Conservation (phyloP, 2,113 vertebrate genomes). For the Tachycineta bicolor region DNA sequence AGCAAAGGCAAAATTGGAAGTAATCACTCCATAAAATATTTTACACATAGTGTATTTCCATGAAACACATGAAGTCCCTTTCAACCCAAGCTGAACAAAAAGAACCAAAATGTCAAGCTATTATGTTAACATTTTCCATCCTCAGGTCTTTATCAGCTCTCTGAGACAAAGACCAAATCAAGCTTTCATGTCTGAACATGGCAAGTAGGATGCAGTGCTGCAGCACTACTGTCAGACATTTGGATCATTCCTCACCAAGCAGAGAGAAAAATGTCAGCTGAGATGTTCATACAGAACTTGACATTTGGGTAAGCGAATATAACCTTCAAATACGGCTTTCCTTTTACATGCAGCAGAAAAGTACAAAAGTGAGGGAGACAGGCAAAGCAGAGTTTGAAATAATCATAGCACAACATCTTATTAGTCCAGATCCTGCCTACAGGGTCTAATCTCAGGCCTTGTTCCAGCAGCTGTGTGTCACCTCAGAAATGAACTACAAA, state of each 20-base stretch:
- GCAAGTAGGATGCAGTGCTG: not conserved
- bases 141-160: constrained; percentile 47
- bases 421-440: not conserved
- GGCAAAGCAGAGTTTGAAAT: not conserved
- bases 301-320: constrained; percentile 58
- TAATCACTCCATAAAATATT: not conserved
- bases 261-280: constrained; percentile 62
- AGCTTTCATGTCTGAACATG: constrained; percentile 33
- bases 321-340: constrained; percentile 52
- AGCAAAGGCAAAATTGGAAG: not conserved
- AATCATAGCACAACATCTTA: not conserved
- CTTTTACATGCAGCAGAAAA: constrained; percentile 10
- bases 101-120: constrained; percentile 40
- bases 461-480: not conserved
- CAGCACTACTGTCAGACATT: constrained; percentile 17
- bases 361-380: not conserved
- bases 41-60: not conserved
- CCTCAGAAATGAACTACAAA: not conserved
- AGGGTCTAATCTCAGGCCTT: not conserved
- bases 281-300: constrained; percentile 56
- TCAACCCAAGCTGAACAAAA: not conserved
- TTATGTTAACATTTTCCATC: constrained; percentile 37
- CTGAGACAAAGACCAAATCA: constrained; percentile 32
- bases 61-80: not conserved
- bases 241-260: constrained; percentile 28